Evolutionary conservation across 2,113 vertebrate genomes (phyloP).

Genomic region (Mirounga angustirostris): DNA sequence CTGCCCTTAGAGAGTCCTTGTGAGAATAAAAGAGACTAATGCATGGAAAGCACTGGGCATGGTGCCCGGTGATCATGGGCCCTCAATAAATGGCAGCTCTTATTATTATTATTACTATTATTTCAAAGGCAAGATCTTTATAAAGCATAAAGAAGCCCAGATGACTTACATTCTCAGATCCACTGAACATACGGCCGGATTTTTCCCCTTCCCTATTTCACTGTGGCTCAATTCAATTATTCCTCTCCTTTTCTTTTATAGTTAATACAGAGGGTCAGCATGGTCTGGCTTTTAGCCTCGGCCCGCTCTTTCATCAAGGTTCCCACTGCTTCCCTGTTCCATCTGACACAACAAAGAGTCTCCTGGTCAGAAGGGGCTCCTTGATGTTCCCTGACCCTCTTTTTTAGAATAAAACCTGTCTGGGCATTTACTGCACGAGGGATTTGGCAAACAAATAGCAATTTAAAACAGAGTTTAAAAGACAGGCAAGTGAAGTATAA

Average conservation of each 20-base stretch:
- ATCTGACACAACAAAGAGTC: constrained; percentile 35
- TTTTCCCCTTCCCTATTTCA: not conserved
- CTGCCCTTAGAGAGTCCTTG: not conserved
- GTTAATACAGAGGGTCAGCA: not conserved
- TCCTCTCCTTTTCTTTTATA: not conserved
- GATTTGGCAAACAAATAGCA: constrained; percentile 64
- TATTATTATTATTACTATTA: not conserved
- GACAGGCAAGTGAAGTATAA: constrained; percentile 36
- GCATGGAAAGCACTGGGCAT: not conserved
- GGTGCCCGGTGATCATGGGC: too few relatives aligned
- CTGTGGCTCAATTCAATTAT: constrained; percentile 16
- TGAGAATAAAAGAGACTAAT: not conserved
- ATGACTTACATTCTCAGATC: not conserved
- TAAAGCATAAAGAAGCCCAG: not conserved
- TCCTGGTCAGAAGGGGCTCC: constrained; percentile 36
- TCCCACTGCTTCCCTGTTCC: not conserved
- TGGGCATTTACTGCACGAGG: constrained; percentile 44
- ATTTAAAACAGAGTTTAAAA: constrained; percentile 73
- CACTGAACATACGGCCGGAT: not conserved
- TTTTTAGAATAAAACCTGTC: constrained; percentile 69
- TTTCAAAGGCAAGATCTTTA: constrained; percentile 33
- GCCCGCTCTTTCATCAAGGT: constrained; percentile 2
- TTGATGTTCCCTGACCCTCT: constrained; percentile 57
- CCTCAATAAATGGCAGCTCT: not conserved
- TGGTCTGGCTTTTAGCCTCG: not conserved